These are phyloP conservation scores for Eulithis prunata DNA, from an alignment of 2,888 invertebrate genomes.

Conservation along the genomic window DNA sequence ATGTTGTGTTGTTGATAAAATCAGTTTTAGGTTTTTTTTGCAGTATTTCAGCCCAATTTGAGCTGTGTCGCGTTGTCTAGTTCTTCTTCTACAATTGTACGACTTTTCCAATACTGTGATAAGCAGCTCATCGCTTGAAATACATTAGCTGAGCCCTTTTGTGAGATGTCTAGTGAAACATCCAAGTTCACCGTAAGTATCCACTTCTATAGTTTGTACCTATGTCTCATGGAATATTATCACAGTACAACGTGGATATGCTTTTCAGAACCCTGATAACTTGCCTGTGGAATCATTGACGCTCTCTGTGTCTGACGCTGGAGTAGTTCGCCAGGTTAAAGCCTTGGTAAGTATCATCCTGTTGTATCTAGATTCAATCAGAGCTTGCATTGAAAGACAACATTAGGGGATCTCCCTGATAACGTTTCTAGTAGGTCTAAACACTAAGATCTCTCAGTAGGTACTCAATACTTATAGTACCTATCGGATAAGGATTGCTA, in stretches of 20 bases:
- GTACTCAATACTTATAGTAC: too few species aligned
- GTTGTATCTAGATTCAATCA: not conserved
- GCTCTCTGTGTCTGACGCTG: conserved; percentile 75
- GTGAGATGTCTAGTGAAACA: conserved; percentile 28
- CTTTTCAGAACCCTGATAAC: conserved; percentile 83
- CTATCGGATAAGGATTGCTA: too few species aligned
- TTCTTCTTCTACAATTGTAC: too few species aligned
- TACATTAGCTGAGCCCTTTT: not conserved
- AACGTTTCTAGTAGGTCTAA: not conserved
- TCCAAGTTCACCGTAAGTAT: conserved; percentile 54
- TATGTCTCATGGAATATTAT: conserved; percentile 5
- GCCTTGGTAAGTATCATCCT: conserved; percentile 84
- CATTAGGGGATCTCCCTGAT: conserved; percentile 2
- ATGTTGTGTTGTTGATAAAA: not conserved
- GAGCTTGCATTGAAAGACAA: not conserved
- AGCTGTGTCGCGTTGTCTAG: too few species aligned
- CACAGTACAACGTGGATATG: not conserved
- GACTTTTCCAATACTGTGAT: not conserved
- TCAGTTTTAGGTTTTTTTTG: not conserved
- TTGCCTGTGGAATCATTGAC: conserved; percentile 81
- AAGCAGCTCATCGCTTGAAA: not conserved
- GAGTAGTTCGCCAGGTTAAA: conserved; percentile 81
- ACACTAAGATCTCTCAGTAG: too few species aligned
- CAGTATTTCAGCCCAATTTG: not conserved
- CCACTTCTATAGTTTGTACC: not conserved